These are phyloP conservation scores for Cnemophilus loriae DNA, from an alignment of 2,113 vertebrate genomes.

Conservation along the genomic window DNA sequence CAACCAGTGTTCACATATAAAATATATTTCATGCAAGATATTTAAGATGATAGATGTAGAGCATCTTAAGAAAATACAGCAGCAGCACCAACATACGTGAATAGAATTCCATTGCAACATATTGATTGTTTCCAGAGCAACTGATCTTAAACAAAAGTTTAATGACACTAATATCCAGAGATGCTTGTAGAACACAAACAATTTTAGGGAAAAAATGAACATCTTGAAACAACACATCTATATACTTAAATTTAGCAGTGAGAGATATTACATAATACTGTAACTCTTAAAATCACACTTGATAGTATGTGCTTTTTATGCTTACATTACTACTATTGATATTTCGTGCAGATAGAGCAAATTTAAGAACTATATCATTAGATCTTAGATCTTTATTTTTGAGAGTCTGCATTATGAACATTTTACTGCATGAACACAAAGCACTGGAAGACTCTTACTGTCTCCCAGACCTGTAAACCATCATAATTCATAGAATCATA, in stretches of 20 bases:
- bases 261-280: not conserved
- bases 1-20: not conserved
- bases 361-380: not conserved
- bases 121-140: not conserved
- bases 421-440: not conserved
- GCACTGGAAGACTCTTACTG: not conserved
- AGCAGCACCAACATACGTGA: not conserved
- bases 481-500: not conserved
- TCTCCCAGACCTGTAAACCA: not conserved
- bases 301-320: not conserved
- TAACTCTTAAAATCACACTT: not conserved
- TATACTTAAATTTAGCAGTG: not conserved
- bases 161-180: not conserved
- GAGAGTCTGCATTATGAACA: not conserved
- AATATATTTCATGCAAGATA: not conserved
- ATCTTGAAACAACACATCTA: not conserved
- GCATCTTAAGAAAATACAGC: not conserved
- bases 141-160: not conserved
- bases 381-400: not conserved
- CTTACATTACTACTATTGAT: not conserved
- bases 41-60: not conserved
- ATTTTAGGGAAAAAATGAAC: not conserved
- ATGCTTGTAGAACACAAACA: not conserved
- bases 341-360: not conserved
- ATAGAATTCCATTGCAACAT: not conserved